Conservation (phyloP, 2,797 vertebrate genomes). For the Brotula barbata region DNA sequence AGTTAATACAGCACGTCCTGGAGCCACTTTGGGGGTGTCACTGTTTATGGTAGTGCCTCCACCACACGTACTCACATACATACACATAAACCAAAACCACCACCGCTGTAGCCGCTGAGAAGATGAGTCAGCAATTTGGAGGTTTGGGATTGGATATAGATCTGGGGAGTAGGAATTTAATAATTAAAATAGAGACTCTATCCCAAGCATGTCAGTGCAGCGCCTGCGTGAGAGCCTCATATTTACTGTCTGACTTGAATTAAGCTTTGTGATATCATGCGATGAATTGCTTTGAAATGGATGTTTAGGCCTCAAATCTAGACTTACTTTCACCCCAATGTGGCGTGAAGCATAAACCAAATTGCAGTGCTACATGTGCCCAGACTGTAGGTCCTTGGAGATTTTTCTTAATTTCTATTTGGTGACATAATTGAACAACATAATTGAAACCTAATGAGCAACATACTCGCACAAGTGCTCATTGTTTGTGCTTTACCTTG, state of each 20-base stretch:
- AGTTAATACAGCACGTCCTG: conserved; percentile 66
- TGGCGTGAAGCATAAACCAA: neutral
- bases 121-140: conserved; percentile 44
- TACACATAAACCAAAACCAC: conserved; percentile 34
- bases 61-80: conserved; percentile 29
- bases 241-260: conserved; percentile 41
- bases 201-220: conserved; percentile 8
- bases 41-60: conserved; percentile 52
- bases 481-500: conserved; percentile 15
- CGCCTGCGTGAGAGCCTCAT: conserved; percentile 18
- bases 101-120: conserved; percentile 8
- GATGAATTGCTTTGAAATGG: conserved; percentile 24
- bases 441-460: conserved; percentile 22
- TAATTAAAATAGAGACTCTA: conserved; percentile 28
- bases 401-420: no score
- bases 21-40: conserved; percentile 53
- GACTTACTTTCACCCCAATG: conserved; percentile 10
- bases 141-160: conserved; percentile 12
- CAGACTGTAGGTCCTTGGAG: no score
- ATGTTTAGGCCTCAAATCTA: neutral
- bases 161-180: conserved; percentile 35
- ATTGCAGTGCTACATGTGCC: no score
- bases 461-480: conserved; percentile 11
- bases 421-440: conserved; percentile 1
- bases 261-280: conserved; percentile 17